phyloP scores from a whole-genome alignment of 2,113 vertebrate species.

The Mirza zaza region DNA sequence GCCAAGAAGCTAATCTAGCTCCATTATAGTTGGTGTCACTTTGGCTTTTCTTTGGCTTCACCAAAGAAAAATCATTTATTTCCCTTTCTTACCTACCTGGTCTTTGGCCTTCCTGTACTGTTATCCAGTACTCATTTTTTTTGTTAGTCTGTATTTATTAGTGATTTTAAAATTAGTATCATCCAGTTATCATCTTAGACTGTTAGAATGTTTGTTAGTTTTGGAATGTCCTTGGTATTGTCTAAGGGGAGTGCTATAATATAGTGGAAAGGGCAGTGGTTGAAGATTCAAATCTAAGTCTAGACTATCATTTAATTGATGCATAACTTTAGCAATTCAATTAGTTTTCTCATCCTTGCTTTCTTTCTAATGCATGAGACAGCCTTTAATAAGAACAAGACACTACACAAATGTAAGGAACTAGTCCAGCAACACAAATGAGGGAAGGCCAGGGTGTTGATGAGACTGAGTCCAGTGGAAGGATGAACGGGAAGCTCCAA shows the following conservation, averaged over 20 bases:
- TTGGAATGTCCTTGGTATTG: background rate
- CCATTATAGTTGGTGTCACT: background rate
- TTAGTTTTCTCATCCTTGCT: background rate
- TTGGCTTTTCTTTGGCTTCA: too few species aligned
- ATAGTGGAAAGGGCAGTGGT: background rate
- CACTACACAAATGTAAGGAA: background rate
- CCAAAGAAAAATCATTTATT: conserved; percentile 19
- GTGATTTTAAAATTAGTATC: background rate
- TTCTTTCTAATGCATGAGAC: background rate
- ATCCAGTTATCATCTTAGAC: background rate
- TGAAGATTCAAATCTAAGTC: background rate
- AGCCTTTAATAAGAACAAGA: background rate
- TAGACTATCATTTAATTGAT: background rate
- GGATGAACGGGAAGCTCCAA: background rate
- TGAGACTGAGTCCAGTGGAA: background rate
- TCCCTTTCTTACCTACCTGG: background rate
- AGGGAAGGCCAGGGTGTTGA: background rate
- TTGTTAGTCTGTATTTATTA: background rate
- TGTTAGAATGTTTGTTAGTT: background rate
- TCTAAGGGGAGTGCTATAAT: background rate
- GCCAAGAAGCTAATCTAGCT: background rate
- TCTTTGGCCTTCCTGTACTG: background rate
- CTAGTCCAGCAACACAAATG: background rate
- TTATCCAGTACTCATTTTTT: background rate
- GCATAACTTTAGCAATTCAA: background rate